phyloP scores from a whole-genome alignment of 2,888 invertebrate genomes.

The Papilio gigon region DNA sequence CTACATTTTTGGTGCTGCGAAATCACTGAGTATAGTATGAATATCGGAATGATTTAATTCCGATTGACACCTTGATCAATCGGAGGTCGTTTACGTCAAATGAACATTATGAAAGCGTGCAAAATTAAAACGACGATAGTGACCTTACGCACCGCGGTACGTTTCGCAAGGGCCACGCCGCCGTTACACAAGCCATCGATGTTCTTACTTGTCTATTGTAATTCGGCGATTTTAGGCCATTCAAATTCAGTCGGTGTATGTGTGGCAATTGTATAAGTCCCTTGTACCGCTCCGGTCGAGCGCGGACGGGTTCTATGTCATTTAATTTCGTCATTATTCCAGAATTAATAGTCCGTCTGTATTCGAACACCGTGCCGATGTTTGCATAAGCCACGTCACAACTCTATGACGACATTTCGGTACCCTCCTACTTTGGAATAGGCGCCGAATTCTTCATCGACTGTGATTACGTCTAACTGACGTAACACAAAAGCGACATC shows the following conservation, averaged over 20 bases:
- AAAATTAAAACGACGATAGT: slow-evolving; percentile 73
- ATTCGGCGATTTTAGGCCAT: slow-evolving; percentile 53
- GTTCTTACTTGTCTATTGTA: slow-evolving; percentile 55
- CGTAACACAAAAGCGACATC: neutral
- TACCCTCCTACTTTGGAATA: slow-evolving; percentile 15
- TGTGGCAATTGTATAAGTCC: slow-evolving; percentile 41
- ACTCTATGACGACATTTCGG: slow-evolving; percentile 28
- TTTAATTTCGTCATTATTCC: slow-evolving; percentile 39
- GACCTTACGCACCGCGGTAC: slow-evolving; percentile 72
- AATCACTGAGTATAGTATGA: neutral
- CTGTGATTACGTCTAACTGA: slow-evolving; percentile 19
- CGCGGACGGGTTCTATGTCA: slow-evolving; percentile 32
- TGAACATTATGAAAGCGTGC: slow-evolving; percentile 72
- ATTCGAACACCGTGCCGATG: slow-evolving; percentile 27
- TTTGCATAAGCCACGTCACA: slow-evolving; percentile 39
- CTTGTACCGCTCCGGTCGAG: slow-evolving; percentile 25
- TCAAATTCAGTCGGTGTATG: slow-evolving; percentile 49
- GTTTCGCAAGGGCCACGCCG: slow-evolving; percentile 62
- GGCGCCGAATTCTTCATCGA: neutral
- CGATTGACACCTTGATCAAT: slow-evolving; percentile 39
- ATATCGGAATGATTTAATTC: slow-evolving; percentile 6
- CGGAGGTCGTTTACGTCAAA: slow-evolving; percentile 56
- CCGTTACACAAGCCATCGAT: slow-evolving; percentile 60
- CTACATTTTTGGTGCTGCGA: neutral
- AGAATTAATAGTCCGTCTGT: slow-evolving; percentile 33